phyloP scores from a whole-genome alignment of 2,888 invertebrate genomes.

The Xylota segnis region DNA sequence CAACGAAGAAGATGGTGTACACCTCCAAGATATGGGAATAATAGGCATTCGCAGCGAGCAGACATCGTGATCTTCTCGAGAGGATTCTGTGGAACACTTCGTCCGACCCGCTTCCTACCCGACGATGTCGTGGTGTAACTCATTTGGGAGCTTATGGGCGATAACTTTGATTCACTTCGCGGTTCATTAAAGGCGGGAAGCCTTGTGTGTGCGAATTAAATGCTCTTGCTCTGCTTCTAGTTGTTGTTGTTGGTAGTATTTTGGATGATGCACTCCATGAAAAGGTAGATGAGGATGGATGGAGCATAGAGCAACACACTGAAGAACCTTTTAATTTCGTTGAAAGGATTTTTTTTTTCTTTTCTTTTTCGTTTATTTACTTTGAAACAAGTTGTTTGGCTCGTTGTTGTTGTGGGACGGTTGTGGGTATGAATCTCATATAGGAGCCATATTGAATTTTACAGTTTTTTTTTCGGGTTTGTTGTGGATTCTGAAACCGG shows the following conservation, averaged over 20 bases:
- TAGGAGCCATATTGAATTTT: slow-evolving; percentile 74
- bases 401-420: slow-evolving; percentile 9
- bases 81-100: slow-evolving; percentile 37
- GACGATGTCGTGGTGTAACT: slow-evolving; percentile 69
- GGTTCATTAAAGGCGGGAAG: slow-evolving; percentile 83
- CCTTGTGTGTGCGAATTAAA: slow-evolving; percentile 71
- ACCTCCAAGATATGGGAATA: slow-evolving; percentile 64
- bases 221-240: slow-evolving; percentile 27
- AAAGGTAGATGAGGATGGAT: slow-evolving; percentile 61
- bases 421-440: slow-evolving; percentile 47
- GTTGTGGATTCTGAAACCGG: slow-evolving; percentile 65
- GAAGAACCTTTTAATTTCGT: slow-evolving; percentile 74
- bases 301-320: slow-evolving; percentile 52
- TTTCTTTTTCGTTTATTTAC: slow-evolving; percentile 62
- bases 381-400: slow-evolving; percentile 71
- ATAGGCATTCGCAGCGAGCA: slow-evolving; percentile 60
- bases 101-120: slow-evolving; percentile 20
- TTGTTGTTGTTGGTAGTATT: slow-evolving; percentile 23
- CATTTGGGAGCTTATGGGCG: slow-evolving; percentile 76
- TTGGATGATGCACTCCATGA: slow-evolving; percentile 56
- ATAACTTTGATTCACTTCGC: slow-evolving; percentile 83
- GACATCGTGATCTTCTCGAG: slow-evolving; percentile 66
- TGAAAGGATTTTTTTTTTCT: slow-evolving; percentile 42
- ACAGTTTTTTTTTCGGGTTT: slow-evolving; percentile 21
- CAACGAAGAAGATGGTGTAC: slow-evolving; percentile 38